Conservation (phyloP, 2,888 invertebrate species). For the Eilema griseolum region DNA sequence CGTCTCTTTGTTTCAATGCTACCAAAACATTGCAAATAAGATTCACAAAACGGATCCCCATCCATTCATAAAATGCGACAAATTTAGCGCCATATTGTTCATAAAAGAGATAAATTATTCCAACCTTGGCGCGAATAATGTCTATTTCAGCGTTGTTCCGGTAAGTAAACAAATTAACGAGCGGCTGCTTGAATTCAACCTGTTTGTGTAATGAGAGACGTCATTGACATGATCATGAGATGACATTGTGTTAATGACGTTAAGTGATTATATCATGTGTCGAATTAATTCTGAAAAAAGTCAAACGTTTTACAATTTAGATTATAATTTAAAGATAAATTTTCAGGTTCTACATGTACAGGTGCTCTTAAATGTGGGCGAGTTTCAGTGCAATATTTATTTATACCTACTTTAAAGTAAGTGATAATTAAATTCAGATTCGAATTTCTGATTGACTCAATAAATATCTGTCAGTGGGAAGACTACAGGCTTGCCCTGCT, state of each 20-base stretch:
- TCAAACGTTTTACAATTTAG: neutral
- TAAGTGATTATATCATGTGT: neutral
- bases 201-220: constrained; percentile 27
- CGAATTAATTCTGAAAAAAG: neutral
- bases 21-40: constrained; percentile 3
- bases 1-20: neutral
- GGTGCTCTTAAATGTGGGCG: neutral
- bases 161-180: constrained; percentile 44
- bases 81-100: constrained; percentile 14
- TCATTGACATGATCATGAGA: constrained; percentile 1
- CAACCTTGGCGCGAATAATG: constrained; percentile 37
- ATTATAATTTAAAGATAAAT: neutral
- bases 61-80: constrained; percentile 13
- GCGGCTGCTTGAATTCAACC: constrained; percentile 29
- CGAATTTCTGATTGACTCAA: neutral
- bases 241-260: constrained; percentile 16
- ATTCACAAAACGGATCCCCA: constrained; percentile 3
- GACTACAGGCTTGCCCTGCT: too few relatives aligned
- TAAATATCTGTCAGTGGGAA: too few relatives aligned
- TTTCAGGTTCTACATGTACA: too few relatives aligned
- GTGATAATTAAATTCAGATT: neutral
- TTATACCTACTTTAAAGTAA: neutral
- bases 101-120: constrained; percentile 25
- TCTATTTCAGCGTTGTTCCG: constrained; percentile 28
- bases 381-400: neutral